Base-by-base conservation (phyloP, 2,888 invertebrate genomes). In the Strigamia maritima region DNA sequence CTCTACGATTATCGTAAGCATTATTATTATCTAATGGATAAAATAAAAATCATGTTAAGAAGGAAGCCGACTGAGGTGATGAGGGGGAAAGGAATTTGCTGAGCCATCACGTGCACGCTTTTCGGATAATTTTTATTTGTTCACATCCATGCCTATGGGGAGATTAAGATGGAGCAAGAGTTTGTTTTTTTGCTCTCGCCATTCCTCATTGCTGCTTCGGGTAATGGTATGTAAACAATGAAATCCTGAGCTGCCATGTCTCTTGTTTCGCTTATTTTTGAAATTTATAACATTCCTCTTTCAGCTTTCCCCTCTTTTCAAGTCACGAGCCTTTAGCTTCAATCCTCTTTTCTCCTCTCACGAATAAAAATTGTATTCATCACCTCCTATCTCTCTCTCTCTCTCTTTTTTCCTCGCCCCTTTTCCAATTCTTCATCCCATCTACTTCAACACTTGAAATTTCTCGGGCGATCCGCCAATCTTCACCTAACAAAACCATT, bases 221-320 rank as follows among this genome's bases (percentile, higher is more conserved):
- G 28, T 74, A 74, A 74, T 74, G 74, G 74, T 74, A 74, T 74
- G 74, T 74, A 74, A 74, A 74, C 74, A 74, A 74, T 26, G 26
- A 24, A 74, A 24, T 24, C 28, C 74, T 74, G 74, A 28, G 28
- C 24, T 26, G 74, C 74, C 74, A 28, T 28, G 26, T 74, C 28
- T 26, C 24, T 28, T 28, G 74, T 74, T 74, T 74, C 74, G 74
- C 24, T 24, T 74, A 74, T 6, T 74, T 74, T 74, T 26, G 74
- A 74, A 49, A 74, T 74, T 74, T 74, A 74, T 74, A 74, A 74
- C 74, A 24, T 24, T 74, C 26, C 28, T 22, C 35, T 6, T 35
- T 35, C 35, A 35, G 16, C 28, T 74, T 74, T 22, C 28, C 74
- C 74, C 74, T 74, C 24, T 60, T 60, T 60, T 12, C 24, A 19